Conservation (phyloP, 53 echinoderm and acorn worm genomes). For the Patiria pectinifera region DNA sequence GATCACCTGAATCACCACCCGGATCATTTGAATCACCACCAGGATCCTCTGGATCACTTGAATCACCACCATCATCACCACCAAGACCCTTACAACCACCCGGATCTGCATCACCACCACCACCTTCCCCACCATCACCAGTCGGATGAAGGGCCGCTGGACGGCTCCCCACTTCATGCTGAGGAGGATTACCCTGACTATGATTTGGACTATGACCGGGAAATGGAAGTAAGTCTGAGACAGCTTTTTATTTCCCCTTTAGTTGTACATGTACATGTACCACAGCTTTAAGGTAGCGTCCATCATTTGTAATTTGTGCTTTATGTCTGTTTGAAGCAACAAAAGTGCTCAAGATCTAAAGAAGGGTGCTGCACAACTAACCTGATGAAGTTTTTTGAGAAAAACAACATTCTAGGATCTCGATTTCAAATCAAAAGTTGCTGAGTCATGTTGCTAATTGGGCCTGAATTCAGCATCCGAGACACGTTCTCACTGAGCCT, state of each 20-base stretch:
- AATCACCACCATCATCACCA: slow-evolving; percentile 2
- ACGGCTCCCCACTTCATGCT: slow-evolving; percentile 67
- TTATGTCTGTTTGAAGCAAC: no score
- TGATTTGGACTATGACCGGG: slow-evolving; percentile 70
- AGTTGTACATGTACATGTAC: neutral
- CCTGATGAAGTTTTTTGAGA: no score
- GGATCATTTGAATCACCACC: slow-evolving; percentile 15
- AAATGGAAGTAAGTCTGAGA: slow-evolving; percentile 49
- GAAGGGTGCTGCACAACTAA: no score
- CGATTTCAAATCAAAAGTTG: no score
- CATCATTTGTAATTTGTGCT: no score
- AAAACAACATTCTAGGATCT: no score
- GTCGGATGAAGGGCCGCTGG: slow-evolving; percentile 26
- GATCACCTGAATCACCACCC: slow-evolving; percentile 43
- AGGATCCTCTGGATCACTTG: slow-evolving; percentile 5
- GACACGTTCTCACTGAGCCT: no score
- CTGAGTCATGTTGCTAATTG: no score
- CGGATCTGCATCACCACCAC: neutral
- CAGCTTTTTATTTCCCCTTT: neutral
- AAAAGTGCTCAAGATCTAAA: no score
- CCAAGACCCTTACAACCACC: neutral
- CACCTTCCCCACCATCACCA: slow-evolving; percentile 1
- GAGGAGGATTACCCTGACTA: slow-evolving; percentile 68
- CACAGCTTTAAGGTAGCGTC: no score
- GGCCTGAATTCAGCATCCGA: no score